Conservation (phyloP, 2,888 invertebrate genomes). For the Bombyx huttoni region DNA sequence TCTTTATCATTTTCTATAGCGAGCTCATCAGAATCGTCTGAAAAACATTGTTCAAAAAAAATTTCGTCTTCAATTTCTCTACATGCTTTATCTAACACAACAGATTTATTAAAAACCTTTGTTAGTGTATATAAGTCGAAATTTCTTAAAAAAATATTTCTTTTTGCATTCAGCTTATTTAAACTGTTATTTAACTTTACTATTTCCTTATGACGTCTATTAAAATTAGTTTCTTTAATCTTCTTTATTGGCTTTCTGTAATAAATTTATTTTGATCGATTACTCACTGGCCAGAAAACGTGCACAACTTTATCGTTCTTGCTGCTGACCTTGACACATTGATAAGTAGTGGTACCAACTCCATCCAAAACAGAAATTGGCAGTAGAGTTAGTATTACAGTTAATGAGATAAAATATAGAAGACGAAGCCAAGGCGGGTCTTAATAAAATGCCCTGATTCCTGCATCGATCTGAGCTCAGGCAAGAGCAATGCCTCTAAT, state of each 20-base stretch:
- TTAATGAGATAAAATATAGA: too few relatives aligned
- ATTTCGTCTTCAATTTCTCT: background rate
- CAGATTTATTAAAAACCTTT: slow-evolving; percentile 12
- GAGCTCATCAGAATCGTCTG: slow-evolving; percentile 25
- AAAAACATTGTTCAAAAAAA: slow-evolving; percentile 15
- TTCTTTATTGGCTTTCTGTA: slow-evolving; percentile 32
- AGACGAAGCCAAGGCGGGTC: too few relatives aligned
- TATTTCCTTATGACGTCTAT: slow-evolving; percentile 37
- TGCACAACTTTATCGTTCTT: too few relatives aligned
- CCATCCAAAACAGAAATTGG: too few relatives aligned
- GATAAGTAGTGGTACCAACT: too few relatives aligned
- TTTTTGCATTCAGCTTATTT: slow-evolving; percentile 36
- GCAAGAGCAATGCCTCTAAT: too few relatives aligned
- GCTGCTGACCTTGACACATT: too few relatives aligned
- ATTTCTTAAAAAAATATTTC: slow-evolving; percentile 32
- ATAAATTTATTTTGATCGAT: slow-evolving; percentile 3
- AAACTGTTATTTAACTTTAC: slow-evolving; percentile 38
- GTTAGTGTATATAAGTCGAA: slow-evolving; percentile 16
- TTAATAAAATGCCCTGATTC: too few relatives aligned
- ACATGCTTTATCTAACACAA: background rate
- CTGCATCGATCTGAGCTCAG: too few relatives aligned
- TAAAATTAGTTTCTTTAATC: slow-evolving; percentile 22
- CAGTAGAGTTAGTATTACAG: too few relatives aligned
- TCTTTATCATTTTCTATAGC: slow-evolving; percentile 29
- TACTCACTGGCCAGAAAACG: too few relatives aligned